These are phyloP conservation scores for Telmatochromis sp. DNA, from an alignment of 2,113 vertebrate genomes.

Conservation along the genomic window DNA sequence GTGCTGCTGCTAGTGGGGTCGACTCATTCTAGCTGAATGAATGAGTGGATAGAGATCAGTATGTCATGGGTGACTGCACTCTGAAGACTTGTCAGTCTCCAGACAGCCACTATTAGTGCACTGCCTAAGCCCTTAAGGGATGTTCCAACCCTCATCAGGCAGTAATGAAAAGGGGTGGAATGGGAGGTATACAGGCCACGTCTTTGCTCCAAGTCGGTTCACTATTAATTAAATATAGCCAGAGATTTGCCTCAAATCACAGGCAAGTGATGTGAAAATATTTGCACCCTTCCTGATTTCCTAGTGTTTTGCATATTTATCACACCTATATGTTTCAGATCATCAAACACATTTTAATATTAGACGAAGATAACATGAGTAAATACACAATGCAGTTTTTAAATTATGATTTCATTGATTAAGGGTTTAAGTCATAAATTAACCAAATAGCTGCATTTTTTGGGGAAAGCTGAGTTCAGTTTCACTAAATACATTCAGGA, in stretches of 20 bases:
- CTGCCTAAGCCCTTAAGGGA: conserved; percentile 14
- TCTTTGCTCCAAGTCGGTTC: conserved; percentile 1
- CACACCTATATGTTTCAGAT: neutral
- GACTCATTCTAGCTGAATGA: conserved; percentile 30
- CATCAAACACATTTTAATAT: neutral
- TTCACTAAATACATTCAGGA: neutral
- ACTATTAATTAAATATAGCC: conserved; percentile 30
- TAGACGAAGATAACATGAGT: neutral
- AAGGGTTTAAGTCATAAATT: neutral
- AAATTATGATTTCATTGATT: neutral
- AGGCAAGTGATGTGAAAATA: neutral
- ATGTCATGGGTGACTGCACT: conserved; percentile 1
- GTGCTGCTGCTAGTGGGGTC: neutral
- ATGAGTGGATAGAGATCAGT: neutral
- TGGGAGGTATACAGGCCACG: neutral
- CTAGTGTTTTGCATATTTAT: neutral
- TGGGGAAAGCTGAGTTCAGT: neutral
- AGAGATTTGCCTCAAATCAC: neutral
- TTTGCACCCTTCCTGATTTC: neutral
- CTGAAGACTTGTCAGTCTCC: conserved; percentile 9
- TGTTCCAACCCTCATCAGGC: conserved; percentile 32
- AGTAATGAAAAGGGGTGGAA: conserved; percentile 20
- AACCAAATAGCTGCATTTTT: fast-evolving
- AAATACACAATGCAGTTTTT: neutral
- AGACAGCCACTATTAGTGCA: conserved; percentile 33